Conservation (phyloP, 2,113 vertebrate genomes). For the Lathamus discolor region DNA sequence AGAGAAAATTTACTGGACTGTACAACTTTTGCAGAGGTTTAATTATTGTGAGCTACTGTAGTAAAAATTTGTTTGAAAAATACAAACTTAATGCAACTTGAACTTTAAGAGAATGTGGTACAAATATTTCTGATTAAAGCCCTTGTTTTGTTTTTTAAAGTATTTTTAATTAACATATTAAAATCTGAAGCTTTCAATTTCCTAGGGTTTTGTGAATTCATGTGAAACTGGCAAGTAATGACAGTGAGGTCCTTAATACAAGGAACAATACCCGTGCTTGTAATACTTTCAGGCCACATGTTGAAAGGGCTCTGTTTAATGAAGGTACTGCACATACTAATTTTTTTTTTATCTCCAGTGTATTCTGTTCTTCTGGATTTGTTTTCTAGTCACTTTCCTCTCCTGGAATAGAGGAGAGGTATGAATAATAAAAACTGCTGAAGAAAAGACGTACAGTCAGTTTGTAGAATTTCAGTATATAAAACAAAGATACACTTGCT, state of each 20-base stretch:
- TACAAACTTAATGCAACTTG: neutral
- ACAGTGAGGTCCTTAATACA: fast-evolving
- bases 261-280: neutral
- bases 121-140: neutral
- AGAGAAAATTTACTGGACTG: neutral
- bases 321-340: neutral
- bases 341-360: neutral
- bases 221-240: neutral
- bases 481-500: neutral
- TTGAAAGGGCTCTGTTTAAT: neutral
- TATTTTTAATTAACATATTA: neutral
- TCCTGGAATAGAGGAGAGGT: neutral
- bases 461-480: neutral
- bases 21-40: neutral
- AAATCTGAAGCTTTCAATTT: neutral
- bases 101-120: neutral
- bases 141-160: neutral
- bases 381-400: neutral
- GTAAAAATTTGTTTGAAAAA: neutral
- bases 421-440: neutral
- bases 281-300: neutral
- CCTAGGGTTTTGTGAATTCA: neutral
- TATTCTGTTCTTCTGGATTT: neutral
- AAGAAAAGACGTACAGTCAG: neutral
- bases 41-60: neutral